Evolutionary conservation across 2,113 vertebrate species (phyloP), one percentile per base, ranked within the genome.

Genomic region (Cnemophilus loriae): DNA sequence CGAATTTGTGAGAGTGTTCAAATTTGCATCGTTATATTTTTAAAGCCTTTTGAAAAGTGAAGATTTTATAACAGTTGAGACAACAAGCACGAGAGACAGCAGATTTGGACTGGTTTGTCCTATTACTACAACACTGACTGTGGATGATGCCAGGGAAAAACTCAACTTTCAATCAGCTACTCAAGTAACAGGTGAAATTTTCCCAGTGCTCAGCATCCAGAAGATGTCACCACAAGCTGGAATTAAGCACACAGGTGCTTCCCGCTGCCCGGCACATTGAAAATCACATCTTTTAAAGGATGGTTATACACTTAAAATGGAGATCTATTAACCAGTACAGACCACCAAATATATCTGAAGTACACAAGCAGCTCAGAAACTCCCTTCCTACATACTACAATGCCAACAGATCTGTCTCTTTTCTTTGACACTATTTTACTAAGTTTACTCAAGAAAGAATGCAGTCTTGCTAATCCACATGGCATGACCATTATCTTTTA

Each of bases 171-270:
- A 5, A 52, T 9, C 46, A 19, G 11, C 16, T 52, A 46, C 8
- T 26, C 67, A 47, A 59, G 3, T 1, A 46, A 53, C 33, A 82
- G 60, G 68, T 37, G 67, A 46, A 7, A 42, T 68, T 52, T 75
- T 55, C 65, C 26, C 55, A 52, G 24, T 1, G 50, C 70, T 85
- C 67, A 52, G 55, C 42, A 85, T 76, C 67, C 91, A 93, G 74
- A 82, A 86, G 87, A 59, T 74, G 76, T 81, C 85, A 90, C 53
- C 80, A 67, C 13, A 60, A 42, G 46, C 71, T 88, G 88, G 56
- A 80, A 85, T 21, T 10, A n/a, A 68, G 75, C 27, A 90, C 39
- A 27, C 0, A 39, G 75, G 56, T 74, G 27, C 89, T 77, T 56
- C 12, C 68, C 87, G 73, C 61, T 55, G 82, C 63, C 6, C 1